A percentile compares a stretch with the other conserved stretches of the same genome.
Conservation (phyloP, 2,888 invertebrate genomes). For the Formica aserva region DNA sequence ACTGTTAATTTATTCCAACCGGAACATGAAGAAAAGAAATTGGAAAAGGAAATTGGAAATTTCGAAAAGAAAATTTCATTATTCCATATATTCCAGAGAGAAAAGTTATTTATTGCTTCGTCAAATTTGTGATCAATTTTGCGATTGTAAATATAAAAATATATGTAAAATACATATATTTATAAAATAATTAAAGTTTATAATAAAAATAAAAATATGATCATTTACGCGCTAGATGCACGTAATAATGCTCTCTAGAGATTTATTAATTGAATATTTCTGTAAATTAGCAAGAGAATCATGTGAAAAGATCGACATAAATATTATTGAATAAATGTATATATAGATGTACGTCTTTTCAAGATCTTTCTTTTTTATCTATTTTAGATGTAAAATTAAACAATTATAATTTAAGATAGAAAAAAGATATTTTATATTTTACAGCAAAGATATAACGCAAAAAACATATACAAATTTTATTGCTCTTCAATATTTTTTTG, state of each 20-base stretch:
- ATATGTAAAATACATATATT: not conserved
- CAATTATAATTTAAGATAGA: not conserved
- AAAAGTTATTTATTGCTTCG: not conserved
- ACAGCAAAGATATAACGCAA: not conserved
- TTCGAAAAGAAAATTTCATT: not conserved
- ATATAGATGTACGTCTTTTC: not conserved
- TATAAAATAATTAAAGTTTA: not conserved
- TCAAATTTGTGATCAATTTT: not conserved
- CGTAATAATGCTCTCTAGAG: not conserved
- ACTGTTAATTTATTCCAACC: not conserved
- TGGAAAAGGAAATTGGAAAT: too few species aligned
- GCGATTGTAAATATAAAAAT: not conserved
- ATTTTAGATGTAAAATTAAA: not conserved
- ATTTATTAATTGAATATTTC: not conserved
- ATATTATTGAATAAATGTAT: not conserved
- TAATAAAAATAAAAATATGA: not conserved
- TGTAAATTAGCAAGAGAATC: not conserved
- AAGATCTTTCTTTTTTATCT: not conserved
- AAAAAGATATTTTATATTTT: constrained; percentile 1
- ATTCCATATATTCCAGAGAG: not conserved
- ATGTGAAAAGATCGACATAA: not conserved
- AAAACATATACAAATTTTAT: not conserved
- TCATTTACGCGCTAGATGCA: not conserved
- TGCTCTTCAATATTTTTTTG: not conserved
- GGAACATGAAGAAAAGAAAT: not conserved